phyloP scores from a whole-genome alignment of 2,797 vertebrate genomes.

The Intellagama lesueurii region DNA sequence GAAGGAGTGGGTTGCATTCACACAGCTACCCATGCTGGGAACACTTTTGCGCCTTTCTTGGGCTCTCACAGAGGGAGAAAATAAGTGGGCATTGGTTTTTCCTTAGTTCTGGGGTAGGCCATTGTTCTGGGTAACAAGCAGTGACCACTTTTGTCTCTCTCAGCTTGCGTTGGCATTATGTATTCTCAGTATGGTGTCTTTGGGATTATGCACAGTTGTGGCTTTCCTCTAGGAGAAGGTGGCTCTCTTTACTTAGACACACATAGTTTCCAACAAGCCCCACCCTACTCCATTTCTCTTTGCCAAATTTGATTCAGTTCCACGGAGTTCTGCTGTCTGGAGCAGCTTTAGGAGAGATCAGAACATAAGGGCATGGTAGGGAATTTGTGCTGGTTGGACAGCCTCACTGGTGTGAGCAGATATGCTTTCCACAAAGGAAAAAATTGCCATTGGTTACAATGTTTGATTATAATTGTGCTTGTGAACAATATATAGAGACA shows the following conservation, averaged over 20 bases:
- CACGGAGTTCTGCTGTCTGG: background rate
- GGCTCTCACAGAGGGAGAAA: background rate
- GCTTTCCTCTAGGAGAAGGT: background rate
- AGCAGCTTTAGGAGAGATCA: background rate
- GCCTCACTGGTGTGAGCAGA: no score
- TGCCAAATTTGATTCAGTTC: background rate
- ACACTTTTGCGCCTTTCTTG: background rate
- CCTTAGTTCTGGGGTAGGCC: background rate
- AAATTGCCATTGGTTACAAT: no score
- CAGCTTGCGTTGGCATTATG: background rate
- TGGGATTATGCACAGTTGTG: background rate
- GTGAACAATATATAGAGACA: no score
- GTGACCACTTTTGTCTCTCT: background rate
- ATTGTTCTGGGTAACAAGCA: background rate
- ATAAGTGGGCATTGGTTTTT: background rate
- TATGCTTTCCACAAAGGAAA: no score
- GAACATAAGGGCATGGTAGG: background rate
- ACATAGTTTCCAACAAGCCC: background rate
- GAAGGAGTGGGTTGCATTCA: background rate
- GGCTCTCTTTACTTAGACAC: background rate
- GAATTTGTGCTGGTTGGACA: no score
- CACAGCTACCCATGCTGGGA: no score
- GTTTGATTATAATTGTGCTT: no score
- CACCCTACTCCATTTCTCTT: background rate
- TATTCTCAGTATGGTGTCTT: background rate